Conservation (phyloP, 2,113 vertebrate genomes). For the Sialia sialis region DNA sequence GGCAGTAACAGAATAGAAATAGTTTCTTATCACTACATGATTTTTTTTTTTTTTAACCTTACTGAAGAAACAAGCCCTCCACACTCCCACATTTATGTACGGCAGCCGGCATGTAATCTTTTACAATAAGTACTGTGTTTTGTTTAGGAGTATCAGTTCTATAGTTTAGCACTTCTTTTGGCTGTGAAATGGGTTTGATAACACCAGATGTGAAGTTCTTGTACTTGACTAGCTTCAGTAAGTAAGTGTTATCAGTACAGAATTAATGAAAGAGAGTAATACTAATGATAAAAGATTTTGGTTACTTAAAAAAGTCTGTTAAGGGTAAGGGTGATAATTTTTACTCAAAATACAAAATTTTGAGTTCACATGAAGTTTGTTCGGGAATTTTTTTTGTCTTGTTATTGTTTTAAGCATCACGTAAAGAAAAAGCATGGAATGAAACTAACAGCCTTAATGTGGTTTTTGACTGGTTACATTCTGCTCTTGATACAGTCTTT, state of each 20-base stretch:
- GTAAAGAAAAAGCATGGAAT: background rate
- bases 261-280: background rate
- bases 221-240: background rate
- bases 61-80: background rate
- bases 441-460: background rate
- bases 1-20: background rate
- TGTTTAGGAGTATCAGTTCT: background rate
- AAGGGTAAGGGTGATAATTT: accelerated
- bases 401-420: background rate
- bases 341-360: background rate
- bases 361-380: background rate
- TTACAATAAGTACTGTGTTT: background rate
- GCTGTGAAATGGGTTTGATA: background rate
- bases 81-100: accelerated
- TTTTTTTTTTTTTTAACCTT: background rate
- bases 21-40: accelerated
- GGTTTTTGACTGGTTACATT: background rate
- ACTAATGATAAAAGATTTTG: background rate
- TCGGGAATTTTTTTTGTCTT: accelerated
- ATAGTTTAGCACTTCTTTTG: background rate
- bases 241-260: background rate
- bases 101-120: background rate
- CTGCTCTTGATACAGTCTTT: background rate
- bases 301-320: background rate
- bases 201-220: background rate